Conservation (phyloP, 2,113 vertebrate genomes). For the Anguilla rostrata region DNA sequence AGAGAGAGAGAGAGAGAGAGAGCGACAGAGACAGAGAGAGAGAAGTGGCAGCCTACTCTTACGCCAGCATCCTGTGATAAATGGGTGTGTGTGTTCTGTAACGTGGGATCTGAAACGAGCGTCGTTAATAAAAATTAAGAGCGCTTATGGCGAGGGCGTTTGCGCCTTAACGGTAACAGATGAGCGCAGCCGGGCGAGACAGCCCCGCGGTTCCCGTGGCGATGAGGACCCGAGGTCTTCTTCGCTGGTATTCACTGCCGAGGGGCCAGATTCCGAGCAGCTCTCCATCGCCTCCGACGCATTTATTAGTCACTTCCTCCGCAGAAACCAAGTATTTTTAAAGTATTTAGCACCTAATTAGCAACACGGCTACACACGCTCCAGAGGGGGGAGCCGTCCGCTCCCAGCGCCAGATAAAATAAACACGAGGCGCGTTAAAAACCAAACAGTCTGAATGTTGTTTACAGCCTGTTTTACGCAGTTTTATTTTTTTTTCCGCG, state of each 20-base stretch:
- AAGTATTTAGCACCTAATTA: not conserved
- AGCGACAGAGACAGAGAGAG: too few species aligned
- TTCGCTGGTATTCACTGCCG: not conserved
- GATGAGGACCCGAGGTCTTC: not conserved
- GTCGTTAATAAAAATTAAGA: not conserved
- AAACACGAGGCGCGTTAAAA: not conserved
- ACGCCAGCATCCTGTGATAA: not conserved
- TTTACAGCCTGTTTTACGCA: not conserved
- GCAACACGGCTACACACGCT: not conserved
- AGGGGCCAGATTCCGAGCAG: not conserved
- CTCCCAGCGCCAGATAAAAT: not conserved
- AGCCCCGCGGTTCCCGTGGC: not conserved
- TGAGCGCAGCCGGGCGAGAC: not conserved
- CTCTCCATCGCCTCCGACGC: not conserved
- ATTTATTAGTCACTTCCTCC: not conserved
- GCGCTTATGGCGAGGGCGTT: not conserved
- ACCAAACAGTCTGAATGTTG: not conserved
- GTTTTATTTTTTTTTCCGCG: not conserved
- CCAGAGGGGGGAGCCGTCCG: too few species aligned
- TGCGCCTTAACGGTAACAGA: not conserved
- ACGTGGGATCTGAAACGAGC: not conserved
- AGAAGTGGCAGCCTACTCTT: not conserved
- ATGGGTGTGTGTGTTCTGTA: not conserved
- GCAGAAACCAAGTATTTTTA: not conserved
- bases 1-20: too few species aligned